A percentile compares a stretch with the other conserved stretches of the same genome.
Conservation (phyloP, 2,113 vertebrate species). For the Syrmaticus mikado region DNA sequence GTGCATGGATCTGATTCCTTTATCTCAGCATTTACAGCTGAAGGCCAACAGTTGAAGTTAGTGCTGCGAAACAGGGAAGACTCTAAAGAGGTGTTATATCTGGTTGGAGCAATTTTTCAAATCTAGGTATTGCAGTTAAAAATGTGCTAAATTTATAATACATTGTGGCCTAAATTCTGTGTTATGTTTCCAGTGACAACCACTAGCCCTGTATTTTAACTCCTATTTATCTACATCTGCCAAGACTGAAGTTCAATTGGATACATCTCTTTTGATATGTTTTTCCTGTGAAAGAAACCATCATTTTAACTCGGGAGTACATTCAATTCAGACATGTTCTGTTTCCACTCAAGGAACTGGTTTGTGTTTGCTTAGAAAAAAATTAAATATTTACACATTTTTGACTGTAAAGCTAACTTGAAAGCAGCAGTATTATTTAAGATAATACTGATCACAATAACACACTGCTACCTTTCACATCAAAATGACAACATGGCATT, state of each 20-base stretch:
- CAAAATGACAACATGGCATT: neutral
- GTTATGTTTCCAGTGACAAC: neutral
- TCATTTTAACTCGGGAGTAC: conserved; percentile 3
- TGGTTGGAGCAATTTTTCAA: neutral
- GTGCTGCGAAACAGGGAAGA: neutral
- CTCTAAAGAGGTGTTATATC: neutral
- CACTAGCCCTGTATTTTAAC: neutral
- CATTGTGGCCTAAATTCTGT: neutral
- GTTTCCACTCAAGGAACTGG: conserved; percentile 36
- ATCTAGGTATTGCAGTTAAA: neutral
- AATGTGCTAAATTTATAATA: neutral
- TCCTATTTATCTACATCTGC: conserved; percentile 5
- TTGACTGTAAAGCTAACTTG: neutral
- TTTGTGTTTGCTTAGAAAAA: neutral
- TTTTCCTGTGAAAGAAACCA: conserved; percentile 26
- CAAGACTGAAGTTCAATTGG: neutral
- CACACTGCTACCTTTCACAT: conserved; percentile 20
- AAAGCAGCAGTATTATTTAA: neutral
- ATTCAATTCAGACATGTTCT: neutral
- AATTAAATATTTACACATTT: conserved; percentile 25
- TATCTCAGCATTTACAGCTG: neutral
- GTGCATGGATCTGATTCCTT: neutral
- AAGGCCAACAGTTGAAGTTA: neutral
- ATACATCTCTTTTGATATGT: conserved; percentile 16
- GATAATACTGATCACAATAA: neutral